Evolutionary conservation across 2,113 vertebrate genomes (phyloP).

Genomic region (Ictidomys tridecemlineatus): DNA sequence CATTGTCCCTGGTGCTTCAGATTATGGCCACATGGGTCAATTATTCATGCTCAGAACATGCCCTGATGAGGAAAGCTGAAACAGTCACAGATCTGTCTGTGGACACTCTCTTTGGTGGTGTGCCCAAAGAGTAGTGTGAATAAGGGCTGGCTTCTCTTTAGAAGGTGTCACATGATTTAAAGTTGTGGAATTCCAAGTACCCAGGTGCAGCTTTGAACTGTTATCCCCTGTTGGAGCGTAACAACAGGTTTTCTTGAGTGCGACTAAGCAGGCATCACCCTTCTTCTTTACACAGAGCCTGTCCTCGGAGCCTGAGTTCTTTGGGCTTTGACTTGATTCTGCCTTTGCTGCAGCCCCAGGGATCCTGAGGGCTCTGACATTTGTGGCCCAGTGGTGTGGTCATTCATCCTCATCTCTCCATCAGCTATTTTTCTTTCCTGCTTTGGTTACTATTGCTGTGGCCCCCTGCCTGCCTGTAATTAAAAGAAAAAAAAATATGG

Average conservation of each 20-base stretch:
- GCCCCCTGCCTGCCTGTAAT: neutral
- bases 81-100: neutral
- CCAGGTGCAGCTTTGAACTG: neutral
- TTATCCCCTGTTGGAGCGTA: neutral
- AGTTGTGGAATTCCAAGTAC: neutral
- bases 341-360: accelerated
- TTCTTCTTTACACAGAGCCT: neutral
- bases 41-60: neutral
- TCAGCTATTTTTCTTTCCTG: neutral
- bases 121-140: neutral
- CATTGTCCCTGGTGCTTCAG: neutral
- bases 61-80: neutral
- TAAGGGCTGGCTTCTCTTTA: neutral
- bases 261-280: neutral
- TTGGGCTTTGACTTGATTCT: neutral
- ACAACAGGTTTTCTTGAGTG: neutral
- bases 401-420: neutral
- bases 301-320: neutral
- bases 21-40: too few species aligned
- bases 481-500: neutral
- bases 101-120: neutral
- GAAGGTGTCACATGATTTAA: neutral
- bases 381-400: too few species aligned
- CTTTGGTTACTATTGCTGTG: neutral
- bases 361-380: neutral